Evolutionary conservation across 2,888 invertebrate species (phyloP), one percentile per base, ranked within the genome.

Genomic region (Heteromyza rotundicornis): DNA sequence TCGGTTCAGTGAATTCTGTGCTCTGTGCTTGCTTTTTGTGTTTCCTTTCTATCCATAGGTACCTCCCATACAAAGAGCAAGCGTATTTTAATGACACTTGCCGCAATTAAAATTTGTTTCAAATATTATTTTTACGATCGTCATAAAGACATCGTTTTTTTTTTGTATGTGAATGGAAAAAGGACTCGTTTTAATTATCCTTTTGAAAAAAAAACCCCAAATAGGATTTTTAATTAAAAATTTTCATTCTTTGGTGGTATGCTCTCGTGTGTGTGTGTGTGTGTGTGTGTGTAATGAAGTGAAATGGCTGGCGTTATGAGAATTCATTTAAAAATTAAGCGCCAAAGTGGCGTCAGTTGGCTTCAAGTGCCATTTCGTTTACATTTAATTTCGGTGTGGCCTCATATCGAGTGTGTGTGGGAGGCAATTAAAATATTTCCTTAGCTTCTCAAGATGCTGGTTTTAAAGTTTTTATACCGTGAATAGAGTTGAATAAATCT

Each of bases 211-310:
- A 47, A 5, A 3, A 47, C 47, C 17, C 8, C 40, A n/a, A 40
- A 47, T 20, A 2, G 47, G 47, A 20, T 47, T 47, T 47, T 47
- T 47, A 47, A 47, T 47, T 47, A 47, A 40, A n/a, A 40, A 40
- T 47, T 47, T 47, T 3, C 47, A 5, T 47, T 60, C 55, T 40
- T n/a, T n/a, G n/a, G 67, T 68, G 62, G 64, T 51, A 32, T 51
- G 40, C 32, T 52, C 53, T 51, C 36, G 47, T 56, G 50, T 49
- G 14, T 17, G 40, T 40, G n/a, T 40, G n/a, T 40, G 8, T 40
- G n/a, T 40, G n/a, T 64, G 63, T n/a, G 66, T 59, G 74, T 74
- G 72, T 74, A 72, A 73, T 74, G 71, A 72, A 74, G 71, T 73
- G 72, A 69, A 74, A 72, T 40, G 55, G 19, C 40, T 19, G 32